Conservation (phyloP, 53 echinoderm and acorn worm species). For the Echinometra lucunter region DNA sequence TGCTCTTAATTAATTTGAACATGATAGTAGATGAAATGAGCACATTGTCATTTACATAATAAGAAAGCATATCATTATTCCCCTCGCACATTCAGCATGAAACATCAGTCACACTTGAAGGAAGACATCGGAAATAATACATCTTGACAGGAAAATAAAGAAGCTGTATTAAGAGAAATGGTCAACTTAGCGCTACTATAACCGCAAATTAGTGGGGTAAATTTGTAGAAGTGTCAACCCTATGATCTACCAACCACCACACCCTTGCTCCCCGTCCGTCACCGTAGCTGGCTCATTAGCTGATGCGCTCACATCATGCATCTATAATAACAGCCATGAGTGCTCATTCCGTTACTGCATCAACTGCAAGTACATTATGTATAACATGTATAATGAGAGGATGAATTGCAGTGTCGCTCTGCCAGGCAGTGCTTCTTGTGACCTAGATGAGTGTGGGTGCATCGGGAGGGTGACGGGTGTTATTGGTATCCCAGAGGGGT, state of each 20-base stretch:
- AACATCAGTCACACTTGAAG: background rate
- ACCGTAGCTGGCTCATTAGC: background rate
- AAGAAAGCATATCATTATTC: background rate
- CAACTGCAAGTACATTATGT: background rate
- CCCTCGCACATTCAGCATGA: background rate
- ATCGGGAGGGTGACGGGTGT: background rate
- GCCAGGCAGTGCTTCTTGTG: background rate
- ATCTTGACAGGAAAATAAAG: background rate
- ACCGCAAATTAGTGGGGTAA: conserved; percentile 31
- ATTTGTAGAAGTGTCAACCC: background rate
- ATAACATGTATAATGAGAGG: background rate
- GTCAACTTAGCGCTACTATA: conserved; percentile 32
- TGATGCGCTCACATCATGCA: background rate
- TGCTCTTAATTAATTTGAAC: too few relatives aligned
- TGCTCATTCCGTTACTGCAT: background rate
- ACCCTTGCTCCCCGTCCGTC: background rate
- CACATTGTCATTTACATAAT: background rate
- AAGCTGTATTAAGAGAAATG: background rate
- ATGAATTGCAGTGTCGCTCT: background rate
- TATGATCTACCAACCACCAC: background rate
- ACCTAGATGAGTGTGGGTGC: background rate
- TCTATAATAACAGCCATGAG: background rate
- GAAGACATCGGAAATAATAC: background rate
- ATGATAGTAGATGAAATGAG: too few relatives aligned
- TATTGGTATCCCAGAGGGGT: background rate